Evolutionary conservation across 2,113 vertebrate genomes (phyloP).

Genomic region (Ciconia boyciana): DNA sequence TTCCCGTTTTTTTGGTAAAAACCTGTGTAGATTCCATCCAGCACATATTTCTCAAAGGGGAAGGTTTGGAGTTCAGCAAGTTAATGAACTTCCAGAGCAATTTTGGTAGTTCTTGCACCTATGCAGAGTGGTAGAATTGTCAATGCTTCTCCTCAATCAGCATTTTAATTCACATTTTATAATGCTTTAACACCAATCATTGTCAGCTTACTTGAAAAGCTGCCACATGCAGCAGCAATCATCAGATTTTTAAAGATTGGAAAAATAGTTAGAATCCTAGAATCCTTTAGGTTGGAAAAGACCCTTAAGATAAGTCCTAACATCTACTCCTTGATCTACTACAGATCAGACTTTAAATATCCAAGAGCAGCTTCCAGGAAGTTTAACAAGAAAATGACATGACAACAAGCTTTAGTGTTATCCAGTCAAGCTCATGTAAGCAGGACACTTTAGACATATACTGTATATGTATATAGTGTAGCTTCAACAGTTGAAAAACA

Average conservation of each 20-base stretch:
- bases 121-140: not conserved
- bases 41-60: fast-evolving
- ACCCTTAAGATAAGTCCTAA: not conserved
- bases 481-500: not conserved
- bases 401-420: not conserved
- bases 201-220: not conserved
- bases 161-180: not conserved
- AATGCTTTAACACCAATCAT: not conserved
- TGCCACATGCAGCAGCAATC: not conserved
- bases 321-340: not conserved
- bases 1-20: not conserved
- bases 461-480: not conserved
- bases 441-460: not conserved
- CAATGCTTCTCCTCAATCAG: not conserved
- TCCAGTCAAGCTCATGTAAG: not conserved
- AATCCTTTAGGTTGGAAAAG: not conserved
- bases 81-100: not conserved
- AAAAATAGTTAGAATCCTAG: fast-evolving
- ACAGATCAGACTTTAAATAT: not conserved
- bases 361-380: not conserved
- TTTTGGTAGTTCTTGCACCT: not conserved
- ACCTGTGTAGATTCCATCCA: not conserved
- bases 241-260: fast-evolving
- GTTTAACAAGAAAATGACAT: not conserved
- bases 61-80: not conserved